phyloP scores from a whole-genome alignment of 2,797 vertebrate species.

The Falco biarmicus region DNA sequence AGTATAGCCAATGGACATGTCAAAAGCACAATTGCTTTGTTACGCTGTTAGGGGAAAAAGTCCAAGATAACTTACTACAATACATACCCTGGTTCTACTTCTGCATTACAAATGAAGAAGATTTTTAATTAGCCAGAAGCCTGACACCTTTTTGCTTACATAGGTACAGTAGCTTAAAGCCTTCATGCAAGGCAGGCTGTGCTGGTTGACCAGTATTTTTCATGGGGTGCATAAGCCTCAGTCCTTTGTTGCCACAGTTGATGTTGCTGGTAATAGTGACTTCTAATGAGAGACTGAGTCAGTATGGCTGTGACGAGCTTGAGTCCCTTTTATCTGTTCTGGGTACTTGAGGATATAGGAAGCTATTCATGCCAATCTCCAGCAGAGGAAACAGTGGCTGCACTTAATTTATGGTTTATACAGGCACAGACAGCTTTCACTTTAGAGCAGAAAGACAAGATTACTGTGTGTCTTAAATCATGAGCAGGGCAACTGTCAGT shows the following conservation, averaged over 20 bases:
- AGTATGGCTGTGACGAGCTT: not conserved
- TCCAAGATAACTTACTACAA: not conserved
- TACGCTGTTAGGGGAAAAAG: not conserved
- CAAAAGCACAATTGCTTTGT: not conserved
- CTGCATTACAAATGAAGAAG: not conserved
- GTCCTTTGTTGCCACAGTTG: not conserved
- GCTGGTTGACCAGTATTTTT: not conserved
- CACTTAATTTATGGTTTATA: not conserved
- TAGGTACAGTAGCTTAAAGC: not conserved
- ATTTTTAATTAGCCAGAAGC: not conserved
- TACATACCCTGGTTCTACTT: not conserved
- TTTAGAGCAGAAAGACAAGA: not conserved
- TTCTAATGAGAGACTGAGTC: not conserved
- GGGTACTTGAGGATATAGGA: not conserved
- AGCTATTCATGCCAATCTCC: not conserved
- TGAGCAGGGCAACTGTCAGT: not conserved
- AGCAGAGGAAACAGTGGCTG: not conserved
- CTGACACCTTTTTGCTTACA: not conserved
- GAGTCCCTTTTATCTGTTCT: not conserved
- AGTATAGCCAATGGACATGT: not conserved
- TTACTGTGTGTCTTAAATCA: not conserved
- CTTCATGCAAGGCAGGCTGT: not conserved
- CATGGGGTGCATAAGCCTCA: not conserved
- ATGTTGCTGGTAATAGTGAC: not conserved
- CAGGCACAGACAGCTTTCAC: not conserved